Conservation (phyloP, 2,797 vertebrate genomes). For the Anguilla obscura region DNA sequence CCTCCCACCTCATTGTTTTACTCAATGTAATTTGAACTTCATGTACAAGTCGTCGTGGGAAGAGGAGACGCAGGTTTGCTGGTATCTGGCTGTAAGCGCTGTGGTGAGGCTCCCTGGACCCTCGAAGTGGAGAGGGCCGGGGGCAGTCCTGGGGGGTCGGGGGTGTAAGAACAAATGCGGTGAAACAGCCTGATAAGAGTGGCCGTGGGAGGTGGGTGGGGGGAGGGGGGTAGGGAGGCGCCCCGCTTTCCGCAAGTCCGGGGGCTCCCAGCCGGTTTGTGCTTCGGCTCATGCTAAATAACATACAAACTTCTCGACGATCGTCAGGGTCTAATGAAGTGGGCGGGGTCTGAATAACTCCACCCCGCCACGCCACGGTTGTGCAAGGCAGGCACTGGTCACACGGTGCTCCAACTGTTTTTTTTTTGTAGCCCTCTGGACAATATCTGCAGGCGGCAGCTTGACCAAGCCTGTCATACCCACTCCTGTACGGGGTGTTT, state of each 20-base stretch:
- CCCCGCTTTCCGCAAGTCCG: slow-evolving; percentile 51
- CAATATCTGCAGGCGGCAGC: slow-evolving; percentile 49
- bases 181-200: slow-evolving; percentile 53
- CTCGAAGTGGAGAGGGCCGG: slow-evolving; percentile 39
- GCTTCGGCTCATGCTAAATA: slow-evolving; percentile 63
- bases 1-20: slow-evolving; percentile 30
- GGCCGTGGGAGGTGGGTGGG: slow-evolving; percentile 43
- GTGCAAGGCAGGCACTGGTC: slow-evolving; percentile 69
- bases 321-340: slow-evolving; percentile 46
- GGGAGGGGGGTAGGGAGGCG: slow-evolving; percentile 32
- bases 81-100: slow-evolving; percentile 67
- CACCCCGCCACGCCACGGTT: slow-evolving; percentile 43
- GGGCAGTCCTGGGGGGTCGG: slow-evolving; percentile 42
- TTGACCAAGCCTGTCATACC: slow-evolving; percentile 83
- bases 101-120: slow-evolving; percentile 48
- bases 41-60: slow-evolving; percentile 55
- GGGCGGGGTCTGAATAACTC: slow-evolving; percentile 24
- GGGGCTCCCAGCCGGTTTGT: slow-evolving; percentile 60
- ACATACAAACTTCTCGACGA: slow-evolving; percentile 54
- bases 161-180: slow-evolving; percentile 49
- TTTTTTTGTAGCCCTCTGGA: slow-evolving; percentile 62
- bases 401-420: slow-evolving; percentile 49
- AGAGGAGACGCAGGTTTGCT: slow-evolving; percentile 63
- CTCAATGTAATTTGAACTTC: slow-evolving; percentile 54
- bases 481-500: slow-evolving; percentile 98